These are phyloP conservation scores for Brenthis ino DNA, from an alignment of 2,888 invertebrate genomes.

Conservation along the genomic window DNA sequence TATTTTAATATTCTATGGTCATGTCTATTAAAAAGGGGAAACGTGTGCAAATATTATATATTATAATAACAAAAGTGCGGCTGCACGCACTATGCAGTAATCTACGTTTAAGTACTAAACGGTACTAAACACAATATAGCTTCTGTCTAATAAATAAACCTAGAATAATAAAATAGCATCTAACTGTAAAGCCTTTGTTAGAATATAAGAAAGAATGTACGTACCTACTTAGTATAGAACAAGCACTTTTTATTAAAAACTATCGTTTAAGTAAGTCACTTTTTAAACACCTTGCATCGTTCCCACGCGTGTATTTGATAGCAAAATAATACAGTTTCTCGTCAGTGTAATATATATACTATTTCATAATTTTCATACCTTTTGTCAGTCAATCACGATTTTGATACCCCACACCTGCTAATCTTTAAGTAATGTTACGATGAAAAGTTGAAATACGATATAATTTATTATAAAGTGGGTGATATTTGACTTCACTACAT, in stretches of 20 bases:
- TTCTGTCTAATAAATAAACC: too few species aligned
- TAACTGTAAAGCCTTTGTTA: too few species aligned
- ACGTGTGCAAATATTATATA: not conserved
- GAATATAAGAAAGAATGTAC: too few species aligned
- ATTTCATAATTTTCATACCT: slow-evolving; percentile 39
- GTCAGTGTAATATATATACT: slow-evolving; percentile 36
- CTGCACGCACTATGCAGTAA: slow-evolving; percentile 5
- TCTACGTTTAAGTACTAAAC: slow-evolving; percentile 6
- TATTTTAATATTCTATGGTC: slow-evolving; percentile 9
- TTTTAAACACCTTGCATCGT: slow-evolving; percentile 53
- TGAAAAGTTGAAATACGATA: slow-evolving; percentile 17
- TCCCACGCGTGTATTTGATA: slow-evolving; percentile 52
- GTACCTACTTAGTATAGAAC: too few species aligned
- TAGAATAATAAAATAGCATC: too few species aligned
- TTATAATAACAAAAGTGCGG: too few species aligned
- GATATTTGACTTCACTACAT: too few species aligned
- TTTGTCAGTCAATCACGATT: slow-evolving; percentile 43
- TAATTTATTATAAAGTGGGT: not conserved
- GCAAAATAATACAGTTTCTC: slow-evolving; percentile 26
- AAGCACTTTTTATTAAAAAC: not conserved
- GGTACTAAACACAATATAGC: not conserved
- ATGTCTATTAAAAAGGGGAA: slow-evolving; percentile 8
- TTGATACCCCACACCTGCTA: slow-evolving; percentile 43
- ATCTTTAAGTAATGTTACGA: slow-evolving; percentile 14
- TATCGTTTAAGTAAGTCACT: slow-evolving; percentile 5